Evolutionary conservation across 2,888 invertebrate species (phyloP).

Genomic region (Lathronympha strigana): DNA sequence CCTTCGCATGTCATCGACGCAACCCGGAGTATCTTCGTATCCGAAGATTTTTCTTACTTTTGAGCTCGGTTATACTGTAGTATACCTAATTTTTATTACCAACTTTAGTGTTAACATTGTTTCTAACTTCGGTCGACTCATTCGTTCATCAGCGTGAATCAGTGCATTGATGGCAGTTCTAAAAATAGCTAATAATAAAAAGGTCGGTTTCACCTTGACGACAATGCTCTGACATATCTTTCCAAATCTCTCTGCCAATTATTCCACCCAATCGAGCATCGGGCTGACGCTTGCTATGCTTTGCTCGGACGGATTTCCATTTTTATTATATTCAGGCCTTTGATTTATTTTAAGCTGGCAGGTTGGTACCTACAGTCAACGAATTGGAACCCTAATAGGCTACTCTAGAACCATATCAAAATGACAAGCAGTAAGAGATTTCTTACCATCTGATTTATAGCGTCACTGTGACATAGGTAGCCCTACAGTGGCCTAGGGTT

Average conservation of each 20-base stretch:
- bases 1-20: too few species aligned
- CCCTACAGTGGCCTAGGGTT: too few species aligned
- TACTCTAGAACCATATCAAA: too few species aligned
- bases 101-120: too few species aligned
- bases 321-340: conserved; percentile 20
- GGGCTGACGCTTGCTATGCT: conserved; percentile 14
- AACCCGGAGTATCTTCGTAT: too few species aligned
- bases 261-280: conserved; percentile 47
- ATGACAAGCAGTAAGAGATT: too few species aligned
- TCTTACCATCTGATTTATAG: too few species aligned
- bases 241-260: conserved; percentile 46
- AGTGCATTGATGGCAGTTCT: conserved; percentile 36
- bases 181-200: conserved; percentile 45
- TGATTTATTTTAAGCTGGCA: conserved; percentile 3
- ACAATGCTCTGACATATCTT: conserved; percentile 41
- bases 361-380: not conserved
- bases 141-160: conserved; percentile 32
- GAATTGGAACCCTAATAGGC: too few species aligned
- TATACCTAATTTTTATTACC: too few species aligned
- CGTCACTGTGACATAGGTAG: too few species aligned
- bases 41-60: too few species aligned
- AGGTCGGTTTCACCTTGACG: conserved; percentile 32
- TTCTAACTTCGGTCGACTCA: not conserved
- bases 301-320: not conserved
- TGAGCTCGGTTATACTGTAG: too few species aligned